Evolutionary conservation across 1,140 invertebrate species (phyloP).

Genomic region (Hesperophylax magnus): DNA sequence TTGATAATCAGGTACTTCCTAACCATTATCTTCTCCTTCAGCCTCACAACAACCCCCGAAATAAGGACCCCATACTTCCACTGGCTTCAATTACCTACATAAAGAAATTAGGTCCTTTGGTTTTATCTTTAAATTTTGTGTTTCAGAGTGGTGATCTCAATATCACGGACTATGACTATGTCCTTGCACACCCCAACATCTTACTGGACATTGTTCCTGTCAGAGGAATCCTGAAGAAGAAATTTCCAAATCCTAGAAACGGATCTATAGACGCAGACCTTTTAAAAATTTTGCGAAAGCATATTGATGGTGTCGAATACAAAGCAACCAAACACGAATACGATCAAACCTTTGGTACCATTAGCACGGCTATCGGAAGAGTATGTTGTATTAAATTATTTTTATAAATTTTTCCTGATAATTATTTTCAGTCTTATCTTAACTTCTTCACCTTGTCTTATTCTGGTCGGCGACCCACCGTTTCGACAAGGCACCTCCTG

Average conservation of each 20-base stretch:
- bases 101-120: not conserved
- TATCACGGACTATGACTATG: constrained; percentile 79
- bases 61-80: too few relatives aligned
- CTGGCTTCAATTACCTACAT: too few relatives aligned
- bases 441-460: too few relatives aligned
- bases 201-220: constrained; percentile 81
- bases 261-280: constrained; percentile 81
- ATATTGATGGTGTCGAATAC: constrained; percentile 79
- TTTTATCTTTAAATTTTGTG: constrained; percentile 21
- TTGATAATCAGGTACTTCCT: not conserved
- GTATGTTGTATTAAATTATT: constrained; percentile 65
- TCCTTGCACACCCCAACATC: constrained; percentile 84
- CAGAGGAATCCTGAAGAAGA: constrained; percentile 81
- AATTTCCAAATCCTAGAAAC: constrained; percentile 78
- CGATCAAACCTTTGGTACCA: constrained; percentile 78
- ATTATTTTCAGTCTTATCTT: too few relatives aligned
- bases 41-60: too few relatives aligned
- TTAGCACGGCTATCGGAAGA: constrained; percentile 77
- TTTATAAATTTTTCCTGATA: not conserved
- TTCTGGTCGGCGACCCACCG: too few relatives aligned
- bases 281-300: constrained; percentile 72
- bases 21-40: not conserved
- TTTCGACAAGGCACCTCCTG: too few relatives aligned
- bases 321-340: constrained; percentile 74
- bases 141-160: constrained; percentile 77